Conservation (phyloP, 2,888 invertebrate species). For the Azorinus chamasolen region DNA sequence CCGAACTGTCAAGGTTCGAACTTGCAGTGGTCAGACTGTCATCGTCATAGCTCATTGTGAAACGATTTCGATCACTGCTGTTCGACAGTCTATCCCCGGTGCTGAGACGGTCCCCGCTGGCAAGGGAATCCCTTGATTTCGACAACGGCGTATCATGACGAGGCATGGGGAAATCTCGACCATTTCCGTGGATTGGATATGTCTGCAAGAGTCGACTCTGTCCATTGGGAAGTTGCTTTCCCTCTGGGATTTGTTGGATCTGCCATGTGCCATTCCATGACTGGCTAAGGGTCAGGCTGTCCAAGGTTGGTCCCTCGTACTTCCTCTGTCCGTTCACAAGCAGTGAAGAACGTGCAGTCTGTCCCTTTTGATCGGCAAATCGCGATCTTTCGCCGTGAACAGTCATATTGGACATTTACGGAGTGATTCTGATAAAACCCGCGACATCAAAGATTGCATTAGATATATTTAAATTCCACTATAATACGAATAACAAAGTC, state of each 20-base stretch:
- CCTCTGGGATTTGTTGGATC: slow-evolving; percentile 47
- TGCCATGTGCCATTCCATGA: slow-evolving; percentile 73
- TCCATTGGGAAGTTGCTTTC: slow-evolving; percentile 11
- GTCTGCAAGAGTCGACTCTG: slow-evolving; percentile 51
- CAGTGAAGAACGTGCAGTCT: slow-evolving; percentile 41
- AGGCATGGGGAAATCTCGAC: slow-evolving; percentile 34
- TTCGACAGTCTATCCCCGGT: slow-evolving; percentile 53
- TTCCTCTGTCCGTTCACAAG: slow-evolving; percentile 54
- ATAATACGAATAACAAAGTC: too few species aligned
- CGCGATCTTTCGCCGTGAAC: slow-evolving; percentile 68
- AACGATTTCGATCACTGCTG: slow-evolving; percentile 57
- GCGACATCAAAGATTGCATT: slow-evolving; percentile 27
- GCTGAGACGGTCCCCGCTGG: slow-evolving; percentile 49
- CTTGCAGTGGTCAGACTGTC: slow-evolving; percentile 65
- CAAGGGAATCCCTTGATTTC: slow-evolving; percentile 54
- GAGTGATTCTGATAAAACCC: slow-evolving; percentile 10
- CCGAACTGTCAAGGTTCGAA: slow-evolving; percentile 65
- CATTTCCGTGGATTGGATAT: slow-evolving; percentile 44
- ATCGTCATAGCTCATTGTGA: slow-evolving; percentile 56
- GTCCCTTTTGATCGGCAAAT: slow-evolving; percentile 32
- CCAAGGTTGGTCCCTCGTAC: slow-evolving; percentile 53
- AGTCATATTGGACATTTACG: slow-evolving; percentile 63
- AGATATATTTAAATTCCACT: slow-evolving; percentile 2
- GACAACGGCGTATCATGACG: slow-evolving; percentile 47
- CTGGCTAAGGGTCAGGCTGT: slow-evolving; percentile 62